Conservation (phyloP, 2,888 invertebrate species). For the Podabrus alpinus region DNA sequence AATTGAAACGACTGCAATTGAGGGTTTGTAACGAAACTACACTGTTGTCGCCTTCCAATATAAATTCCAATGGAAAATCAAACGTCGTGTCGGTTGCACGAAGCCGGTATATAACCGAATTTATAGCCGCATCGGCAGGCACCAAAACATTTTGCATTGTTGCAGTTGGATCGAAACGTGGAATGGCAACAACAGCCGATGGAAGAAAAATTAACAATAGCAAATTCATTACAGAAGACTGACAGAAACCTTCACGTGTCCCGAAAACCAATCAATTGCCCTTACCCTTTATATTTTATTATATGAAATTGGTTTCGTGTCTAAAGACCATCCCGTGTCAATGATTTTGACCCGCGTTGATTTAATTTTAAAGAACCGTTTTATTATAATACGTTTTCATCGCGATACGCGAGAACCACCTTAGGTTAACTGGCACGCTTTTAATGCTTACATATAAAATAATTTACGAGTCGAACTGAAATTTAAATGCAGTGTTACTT, state of each 20-base stretch:
- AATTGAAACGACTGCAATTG: constrained; percentile 84
- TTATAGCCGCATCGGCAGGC: constrained; percentile 81
- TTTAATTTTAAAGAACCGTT: constrained; percentile 18
- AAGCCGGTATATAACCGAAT: constrained; percentile 84
- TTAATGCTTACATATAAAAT: constrained; percentile 5
- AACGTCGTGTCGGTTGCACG: constrained; percentile 86
- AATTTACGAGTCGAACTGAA: constrained; percentile 2
- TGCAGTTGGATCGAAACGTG: constrained; percentile 83
- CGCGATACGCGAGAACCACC: constrained; percentile 4
- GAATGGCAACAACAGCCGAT: constrained; percentile 58
- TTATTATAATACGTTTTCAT: constrained; percentile 7
- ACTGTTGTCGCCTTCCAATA: constrained; percentile 74
- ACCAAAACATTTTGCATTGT: constrained; percentile 81
- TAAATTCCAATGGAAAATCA: constrained; percentile 84
- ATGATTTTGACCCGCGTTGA: constrained; percentile 35
- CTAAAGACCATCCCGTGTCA: constrained; percentile 21
- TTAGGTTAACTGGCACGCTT: constrained; percentile 8
- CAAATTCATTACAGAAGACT: constrained; percentile 38
- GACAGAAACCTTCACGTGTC: constrained; percentile 11
- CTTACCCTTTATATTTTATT: constrained; percentile 36
- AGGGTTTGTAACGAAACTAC: constrained; percentile 79
- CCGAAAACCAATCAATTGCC: constrained; percentile 36
- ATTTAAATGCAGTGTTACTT: constrained; percentile 6
- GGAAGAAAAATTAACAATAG: constrained; percentile 40
- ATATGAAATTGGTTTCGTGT: constrained; percentile 34